These are phyloP conservation scores for Porites cylindrica DNA, from an alignment of 92 coral and sea anemone genomes.

Conservation along the genomic window DNA sequence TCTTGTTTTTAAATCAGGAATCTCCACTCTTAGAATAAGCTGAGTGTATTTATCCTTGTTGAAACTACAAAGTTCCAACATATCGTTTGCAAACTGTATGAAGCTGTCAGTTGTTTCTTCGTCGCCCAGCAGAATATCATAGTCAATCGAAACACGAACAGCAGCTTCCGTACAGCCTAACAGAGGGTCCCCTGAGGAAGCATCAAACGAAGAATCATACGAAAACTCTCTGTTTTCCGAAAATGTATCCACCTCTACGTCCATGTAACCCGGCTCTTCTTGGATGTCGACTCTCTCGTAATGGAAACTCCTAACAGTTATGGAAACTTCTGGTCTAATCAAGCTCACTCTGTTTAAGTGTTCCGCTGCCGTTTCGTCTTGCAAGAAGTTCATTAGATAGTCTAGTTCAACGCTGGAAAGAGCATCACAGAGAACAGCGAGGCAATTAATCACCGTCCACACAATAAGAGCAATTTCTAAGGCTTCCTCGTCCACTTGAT, in stretches of 20 bases:
- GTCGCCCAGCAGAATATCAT: slow-evolving; percentile 43
- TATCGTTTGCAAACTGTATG: slow-evolving; percentile 15
- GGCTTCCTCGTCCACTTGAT: too few species aligned
- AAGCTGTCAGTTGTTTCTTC: slow-evolving; percentile 38
- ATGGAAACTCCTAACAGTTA: slow-evolving; percentile 73
- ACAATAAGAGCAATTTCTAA: too few species aligned
- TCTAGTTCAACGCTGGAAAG: slow-evolving; percentile 59
- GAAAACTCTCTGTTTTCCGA: slow-evolving; percentile 43
- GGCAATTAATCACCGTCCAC: background rate
- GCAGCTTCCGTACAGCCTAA: too few species aligned
- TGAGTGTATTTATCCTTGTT: slow-evolving; percentile 47
- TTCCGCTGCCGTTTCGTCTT: slow-evolving; percentile 69
- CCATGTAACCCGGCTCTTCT: slow-evolving; percentile 57
- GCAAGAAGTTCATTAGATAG: slow-evolving; percentile 65
- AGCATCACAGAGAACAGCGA: slow-evolving; percentile 71
- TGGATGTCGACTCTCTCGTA: slow-evolving; percentile 56
- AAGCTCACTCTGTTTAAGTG: slow-evolving; percentile 57
- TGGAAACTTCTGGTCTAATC: slow-evolving; percentile 63
- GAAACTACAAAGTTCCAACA: background rate
- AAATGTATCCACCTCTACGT: slow-evolving; percentile 46
- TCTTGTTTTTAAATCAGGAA: slow-evolving; percentile 66
- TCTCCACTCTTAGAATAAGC: slow-evolving; percentile 27
- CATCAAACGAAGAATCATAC: slow-evolving; percentile 62
- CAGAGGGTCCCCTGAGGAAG: slow-evolving; percentile 43
- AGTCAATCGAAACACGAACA: slow-evolving; percentile 9